phyloP scores from a whole-genome alignment of 2,888 invertebrate genomes.

The Sphaeridia pumilis region DNA sequence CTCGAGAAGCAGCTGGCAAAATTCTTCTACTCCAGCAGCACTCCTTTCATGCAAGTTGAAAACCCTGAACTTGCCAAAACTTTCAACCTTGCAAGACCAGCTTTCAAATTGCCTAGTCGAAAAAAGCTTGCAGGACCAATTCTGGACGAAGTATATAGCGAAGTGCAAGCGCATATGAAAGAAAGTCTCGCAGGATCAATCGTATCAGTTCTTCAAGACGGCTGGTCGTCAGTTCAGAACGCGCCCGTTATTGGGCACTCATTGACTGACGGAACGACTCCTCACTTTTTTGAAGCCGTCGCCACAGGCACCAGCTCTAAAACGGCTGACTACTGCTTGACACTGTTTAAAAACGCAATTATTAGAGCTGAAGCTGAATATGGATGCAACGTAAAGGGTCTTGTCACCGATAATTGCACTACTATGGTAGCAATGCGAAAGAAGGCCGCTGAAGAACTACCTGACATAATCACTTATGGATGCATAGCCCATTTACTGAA shows the following conservation, averaged over 20 bases:
- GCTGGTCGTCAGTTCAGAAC: background rate
- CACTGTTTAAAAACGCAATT: background rate
- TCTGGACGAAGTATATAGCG: conserved; percentile 2
- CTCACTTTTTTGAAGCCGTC: background rate
- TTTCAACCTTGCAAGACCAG: background rate
- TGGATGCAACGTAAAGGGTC: background rate
- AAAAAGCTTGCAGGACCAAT: background rate
- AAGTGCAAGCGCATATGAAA: background rate
- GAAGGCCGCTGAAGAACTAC: background rate
- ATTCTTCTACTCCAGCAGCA: background rate
- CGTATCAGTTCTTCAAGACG: conserved; percentile 1
- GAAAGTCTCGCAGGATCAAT: background rate
- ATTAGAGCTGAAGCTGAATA: background rate
- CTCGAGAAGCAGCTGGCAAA: background rate
- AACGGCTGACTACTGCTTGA: background rate
- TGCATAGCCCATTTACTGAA: background rate
- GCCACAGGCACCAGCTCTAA: background rate
- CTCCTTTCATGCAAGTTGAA: background rate
- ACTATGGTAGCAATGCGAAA: background rate
- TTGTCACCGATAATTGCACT: conserved; percentile 2
- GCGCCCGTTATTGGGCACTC: conserved; percentile 1
- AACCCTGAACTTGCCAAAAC: background rate
- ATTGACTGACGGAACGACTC: background rate
- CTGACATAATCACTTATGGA: background rate
- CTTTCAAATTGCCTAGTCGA: background rate